These are phyloP conservation scores for Acanthopagrus latus DNA, from an alignment of 2,797 vertebrate species.

Conservation along the genomic window DNA sequence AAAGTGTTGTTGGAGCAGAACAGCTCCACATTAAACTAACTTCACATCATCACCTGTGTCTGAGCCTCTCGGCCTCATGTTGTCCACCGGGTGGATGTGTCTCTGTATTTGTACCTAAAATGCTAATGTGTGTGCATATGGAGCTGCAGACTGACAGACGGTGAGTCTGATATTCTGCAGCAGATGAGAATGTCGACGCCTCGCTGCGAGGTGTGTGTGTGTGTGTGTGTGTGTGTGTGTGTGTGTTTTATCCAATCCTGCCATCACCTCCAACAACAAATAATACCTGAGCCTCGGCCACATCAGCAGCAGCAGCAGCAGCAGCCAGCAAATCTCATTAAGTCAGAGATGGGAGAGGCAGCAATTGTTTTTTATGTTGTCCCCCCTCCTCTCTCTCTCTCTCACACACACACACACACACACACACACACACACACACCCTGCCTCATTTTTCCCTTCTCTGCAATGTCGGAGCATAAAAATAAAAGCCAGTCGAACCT, in stretches of 20 bases:
- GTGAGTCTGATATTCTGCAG: conserved; percentile 53
- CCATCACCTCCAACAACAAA: conserved; percentile 76
- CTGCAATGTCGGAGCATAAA: conserved; percentile 70
- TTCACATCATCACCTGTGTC: neutral
- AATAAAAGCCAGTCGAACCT: conserved; percentile 68
- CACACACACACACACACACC: conserved; percentile 22
- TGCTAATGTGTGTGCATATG: conserved; percentile 20
- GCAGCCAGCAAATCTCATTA: conserved; percentile 80
- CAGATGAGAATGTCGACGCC: conserved; percentile 63
- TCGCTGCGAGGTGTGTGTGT: conserved; percentile 30
- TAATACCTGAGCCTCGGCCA: conserved; percentile 70
- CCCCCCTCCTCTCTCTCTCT: conserved; percentile 6
- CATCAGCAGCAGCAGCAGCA: conserved; percentile 53
- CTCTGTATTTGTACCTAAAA: neutral
- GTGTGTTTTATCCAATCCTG: conserved; percentile 70
- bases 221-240: too few species aligned
- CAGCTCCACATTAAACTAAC: neutral
- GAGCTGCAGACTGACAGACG: conserved; percentile 44
- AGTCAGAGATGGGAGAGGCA: conserved; percentile 69
- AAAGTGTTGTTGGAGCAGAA: neutral
- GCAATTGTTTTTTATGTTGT: conserved; percentile 79
- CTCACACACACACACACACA: conserved; percentile 25
- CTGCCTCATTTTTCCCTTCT: conserved; percentile 42
- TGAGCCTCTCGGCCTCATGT: neutral
- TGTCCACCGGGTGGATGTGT: neutral